phyloP scores from a whole-genome alignment of 2,888 invertebrate species.

The Melieria picta region DNA sequence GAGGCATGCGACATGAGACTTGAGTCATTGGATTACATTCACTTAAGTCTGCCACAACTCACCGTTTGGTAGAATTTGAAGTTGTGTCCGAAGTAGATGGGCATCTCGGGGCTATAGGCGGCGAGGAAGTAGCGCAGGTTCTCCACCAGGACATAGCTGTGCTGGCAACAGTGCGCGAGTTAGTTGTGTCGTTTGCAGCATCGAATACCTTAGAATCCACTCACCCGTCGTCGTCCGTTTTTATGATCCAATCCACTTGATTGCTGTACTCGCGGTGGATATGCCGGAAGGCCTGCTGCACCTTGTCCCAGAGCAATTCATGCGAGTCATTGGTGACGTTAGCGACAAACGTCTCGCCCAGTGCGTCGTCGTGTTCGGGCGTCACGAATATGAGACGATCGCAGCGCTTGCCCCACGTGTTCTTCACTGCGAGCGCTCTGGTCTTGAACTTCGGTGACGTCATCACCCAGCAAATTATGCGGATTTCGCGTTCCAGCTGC shows the following conservation, averaged over 20 bases:
- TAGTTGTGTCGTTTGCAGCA: too few relatives aligned
- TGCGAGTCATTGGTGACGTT: slow-evolving; percentile 77
- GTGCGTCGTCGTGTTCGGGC: slow-evolving; percentile 73
- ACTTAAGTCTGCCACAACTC: too few relatives aligned
- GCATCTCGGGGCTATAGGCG: slow-evolving; percentile 74
- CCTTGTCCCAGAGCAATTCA: slow-evolving; percentile 94
- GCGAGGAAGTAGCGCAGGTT: slow-evolving; percentile 89
- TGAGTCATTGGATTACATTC: too few relatives aligned
- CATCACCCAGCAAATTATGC: slow-evolving; percentile 95
- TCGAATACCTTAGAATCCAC: slow-evolving; percentile 55
- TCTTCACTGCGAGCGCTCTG: slow-evolving; percentile 89
- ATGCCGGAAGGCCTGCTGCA: slow-evolving; percentile 90
- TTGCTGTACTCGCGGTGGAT: slow-evolving; percentile 83
- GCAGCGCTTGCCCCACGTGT: slow-evolving; percentile 95
- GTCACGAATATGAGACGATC: slow-evolving; percentile 89
- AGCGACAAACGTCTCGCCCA: slow-evolving; percentile 75
- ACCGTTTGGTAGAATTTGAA: slow-evolving; percentile 67
- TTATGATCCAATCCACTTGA: slow-evolving; percentile 95
- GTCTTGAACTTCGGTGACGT: slow-evolving; percentile 86
- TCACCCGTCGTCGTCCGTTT: slow-evolving; percentile 99
- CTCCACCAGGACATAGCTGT: slow-evolving; percentile 78
- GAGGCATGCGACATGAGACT: background rate
- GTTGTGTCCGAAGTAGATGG: slow-evolving; percentile 85
- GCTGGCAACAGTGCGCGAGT: background rate
- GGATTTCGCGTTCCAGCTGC: slow-evolving; percentile 77